A percentile compares a stretch with the other conserved stretches of the same genome.
phyloP scores from a whole-genome alignment of 2,888 invertebrate genomes.

The Tinea pellionella region DNA sequence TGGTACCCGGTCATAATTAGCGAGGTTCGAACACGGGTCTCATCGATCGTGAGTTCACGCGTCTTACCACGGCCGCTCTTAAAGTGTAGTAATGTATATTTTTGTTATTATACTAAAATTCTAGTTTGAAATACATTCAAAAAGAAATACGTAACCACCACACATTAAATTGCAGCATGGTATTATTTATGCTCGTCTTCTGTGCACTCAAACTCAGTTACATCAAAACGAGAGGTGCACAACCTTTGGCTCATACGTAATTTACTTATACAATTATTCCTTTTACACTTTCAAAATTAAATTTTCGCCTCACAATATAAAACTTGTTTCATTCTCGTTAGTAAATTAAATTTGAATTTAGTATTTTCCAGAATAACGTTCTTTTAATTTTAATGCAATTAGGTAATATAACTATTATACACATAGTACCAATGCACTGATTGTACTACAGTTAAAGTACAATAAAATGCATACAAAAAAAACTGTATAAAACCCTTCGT shows the following conservation, averaged over 20 bases:
- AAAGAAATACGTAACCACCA: neutral
- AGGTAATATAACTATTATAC: no score
- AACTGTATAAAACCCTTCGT: no score
- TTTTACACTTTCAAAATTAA: neutral
- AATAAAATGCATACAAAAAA: no score
- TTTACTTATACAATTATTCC: conserved; percentile 2
- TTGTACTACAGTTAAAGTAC: no score
- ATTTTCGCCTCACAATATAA: neutral
- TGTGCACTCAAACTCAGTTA: neutral
- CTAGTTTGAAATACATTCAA: neutral
- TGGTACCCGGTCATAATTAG: no score
- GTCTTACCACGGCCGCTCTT: no score
- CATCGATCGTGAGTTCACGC: no score
- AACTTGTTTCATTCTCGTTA: neutral
- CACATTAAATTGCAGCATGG: neutral
- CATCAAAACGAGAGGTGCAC: neutral
- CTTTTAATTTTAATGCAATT: neutral
- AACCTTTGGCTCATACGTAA: conserved; percentile 5
- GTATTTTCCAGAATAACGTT: neutral
- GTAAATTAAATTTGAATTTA: neutral
- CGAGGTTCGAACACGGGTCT: no score
- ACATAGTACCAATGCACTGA: no score
- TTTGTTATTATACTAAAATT: no score
- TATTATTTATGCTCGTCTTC: neutral
- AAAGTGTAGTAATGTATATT: no score